phyloP scores from a whole-genome alignment of 1,140 invertebrate species.

The Dermatophagoides farinae region DNA sequence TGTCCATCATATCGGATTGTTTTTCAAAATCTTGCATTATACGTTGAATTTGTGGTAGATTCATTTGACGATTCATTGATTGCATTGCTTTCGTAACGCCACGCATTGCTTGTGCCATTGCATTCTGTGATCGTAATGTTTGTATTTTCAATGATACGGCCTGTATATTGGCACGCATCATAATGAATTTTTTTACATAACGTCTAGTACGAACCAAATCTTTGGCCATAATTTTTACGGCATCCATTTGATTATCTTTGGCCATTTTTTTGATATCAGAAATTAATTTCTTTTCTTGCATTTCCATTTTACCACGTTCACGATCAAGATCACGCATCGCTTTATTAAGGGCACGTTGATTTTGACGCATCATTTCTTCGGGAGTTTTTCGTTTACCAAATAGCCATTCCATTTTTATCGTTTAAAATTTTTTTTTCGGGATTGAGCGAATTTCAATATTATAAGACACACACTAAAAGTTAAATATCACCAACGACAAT shows the following conservation, averaged over 20 bases:
- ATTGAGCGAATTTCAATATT: no score
- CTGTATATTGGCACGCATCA: constrained; percentile 99
- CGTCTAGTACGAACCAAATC: constrained; percentile 81
- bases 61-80: constrained; percentile 87
- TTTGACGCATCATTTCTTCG: constrained; percentile 92
- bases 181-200: constrained; percentile 94
- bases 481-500: no score
- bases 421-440: background rate
- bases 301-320: constrained; percentile 85
- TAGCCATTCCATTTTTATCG: constrained; percentile 62
- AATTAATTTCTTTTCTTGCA: constrained; percentile 97
- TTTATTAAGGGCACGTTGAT: constrained; percentile 93
- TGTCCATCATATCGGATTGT: constrained; percentile 99
- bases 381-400: constrained; percentile 90
- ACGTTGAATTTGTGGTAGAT: constrained; percentile 95
- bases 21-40: constrained; percentile 95
- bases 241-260: constrained; percentile 98
- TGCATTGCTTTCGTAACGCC: constrained; percentile 96
- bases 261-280: constrained; percentile 97
- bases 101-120: constrained; percentile 98
- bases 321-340: constrained; percentile 91
- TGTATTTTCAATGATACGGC: constrained; percentile 96
- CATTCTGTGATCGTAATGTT: constrained; percentile 90
- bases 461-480: no score
- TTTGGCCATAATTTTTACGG: constrained; percentile 99